These are phyloP conservation scores for Spheniscus mendiculus DNA, from an alignment of 2,113 vertebrate species.

Conservation along the genomic window DNA sequence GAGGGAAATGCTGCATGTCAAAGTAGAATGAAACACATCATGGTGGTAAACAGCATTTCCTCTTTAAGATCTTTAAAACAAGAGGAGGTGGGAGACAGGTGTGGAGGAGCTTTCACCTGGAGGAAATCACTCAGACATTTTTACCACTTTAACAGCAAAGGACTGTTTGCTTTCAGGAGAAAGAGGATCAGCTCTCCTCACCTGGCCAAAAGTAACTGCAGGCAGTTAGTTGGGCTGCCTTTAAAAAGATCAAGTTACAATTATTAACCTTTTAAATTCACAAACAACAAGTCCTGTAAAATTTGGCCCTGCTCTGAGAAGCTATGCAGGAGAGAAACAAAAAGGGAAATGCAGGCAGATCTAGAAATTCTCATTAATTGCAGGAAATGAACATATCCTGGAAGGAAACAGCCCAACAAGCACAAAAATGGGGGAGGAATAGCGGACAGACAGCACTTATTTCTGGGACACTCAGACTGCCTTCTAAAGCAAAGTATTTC, in stretches of 20 bases:
- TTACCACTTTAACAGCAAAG: slow-evolving; percentile 10
- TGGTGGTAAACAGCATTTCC: background rate
- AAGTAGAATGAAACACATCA: background rate
- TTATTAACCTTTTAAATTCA: background rate
- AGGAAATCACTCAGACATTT: background rate
- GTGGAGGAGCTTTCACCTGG: background rate
- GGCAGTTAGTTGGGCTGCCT: background rate
- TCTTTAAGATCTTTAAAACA: background rate
- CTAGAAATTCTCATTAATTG: background rate
- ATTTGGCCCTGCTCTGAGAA: background rate
- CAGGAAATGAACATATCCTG: background rate
- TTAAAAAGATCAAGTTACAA: background rate
- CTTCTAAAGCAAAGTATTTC: background rate
- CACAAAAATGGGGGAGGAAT: background rate
- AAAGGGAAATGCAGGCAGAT: background rate
- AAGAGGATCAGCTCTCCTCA: background rate
- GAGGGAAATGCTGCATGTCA: background rate
- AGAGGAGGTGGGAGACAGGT: background rate
- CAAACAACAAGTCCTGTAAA: background rate
- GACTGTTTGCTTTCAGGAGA: background rate
- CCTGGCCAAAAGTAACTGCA: background rate
- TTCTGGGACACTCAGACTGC: background rate
- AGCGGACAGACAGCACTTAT: background rate
- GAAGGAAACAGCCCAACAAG: background rate
- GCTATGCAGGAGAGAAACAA: background rate